These are phyloP conservation scores for Acanthosepion esculentum DNA, from an alignment of 2,888 invertebrate genomes.

Conservation along the genomic window DNA sequence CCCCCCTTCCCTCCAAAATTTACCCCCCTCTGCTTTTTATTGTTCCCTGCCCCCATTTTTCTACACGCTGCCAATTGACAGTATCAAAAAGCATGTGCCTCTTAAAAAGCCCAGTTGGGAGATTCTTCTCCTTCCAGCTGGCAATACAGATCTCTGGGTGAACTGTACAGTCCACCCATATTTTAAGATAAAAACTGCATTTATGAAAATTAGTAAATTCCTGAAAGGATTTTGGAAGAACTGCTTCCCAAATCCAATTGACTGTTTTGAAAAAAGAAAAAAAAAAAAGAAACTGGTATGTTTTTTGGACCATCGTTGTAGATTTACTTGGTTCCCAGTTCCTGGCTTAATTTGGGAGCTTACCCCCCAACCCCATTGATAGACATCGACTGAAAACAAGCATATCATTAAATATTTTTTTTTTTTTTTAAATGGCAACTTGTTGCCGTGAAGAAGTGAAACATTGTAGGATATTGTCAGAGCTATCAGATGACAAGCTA, in stretches of 20 bases:
- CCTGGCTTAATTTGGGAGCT: background rate
- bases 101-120: background rate
- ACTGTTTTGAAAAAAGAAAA: background rate
- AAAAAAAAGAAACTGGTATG: no score
- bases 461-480: constrained; percentile 41
- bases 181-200: constrained; percentile 39
- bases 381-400: constrained; percentile 43
- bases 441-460: constrained; percentile 34
- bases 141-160: constrained; percentile 37
- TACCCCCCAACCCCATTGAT: background rate
- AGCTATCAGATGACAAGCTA: constrained; percentile 47
- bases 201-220: constrained; percentile 6
- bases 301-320: no score
- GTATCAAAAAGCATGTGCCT: constrained; percentile 45
- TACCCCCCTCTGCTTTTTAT: background rate
- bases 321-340: background rate
- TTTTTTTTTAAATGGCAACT: background rate
- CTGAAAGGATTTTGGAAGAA: constrained; percentile 16
- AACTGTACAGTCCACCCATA: background rate
- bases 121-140: constrained; percentile 24
- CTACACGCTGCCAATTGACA: constrained; percentile 40
- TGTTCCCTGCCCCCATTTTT: constrained; percentile 1
- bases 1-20: background rate
- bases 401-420: constrained; percentile 41
- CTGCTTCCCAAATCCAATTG: background rate